Evolutionary conservation across 2,113 vertebrate species (phyloP).

Genomic region (Nycticorax nycticorax): DNA sequence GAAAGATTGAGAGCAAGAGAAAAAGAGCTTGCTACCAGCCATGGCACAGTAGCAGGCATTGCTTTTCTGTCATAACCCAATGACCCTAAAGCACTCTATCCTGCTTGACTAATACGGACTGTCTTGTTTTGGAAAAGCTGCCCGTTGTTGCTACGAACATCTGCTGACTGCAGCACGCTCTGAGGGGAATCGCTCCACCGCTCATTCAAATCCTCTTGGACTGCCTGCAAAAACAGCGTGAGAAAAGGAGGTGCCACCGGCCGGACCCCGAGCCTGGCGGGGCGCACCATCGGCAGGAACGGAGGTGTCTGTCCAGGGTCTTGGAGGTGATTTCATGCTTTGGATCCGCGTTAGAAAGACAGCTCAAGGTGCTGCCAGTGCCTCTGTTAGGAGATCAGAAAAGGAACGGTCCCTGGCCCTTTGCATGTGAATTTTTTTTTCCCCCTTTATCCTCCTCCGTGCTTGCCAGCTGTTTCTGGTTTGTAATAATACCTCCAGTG

Average conservation of each 20-base stretch:
- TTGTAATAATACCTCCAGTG: constrained; percentile 33
- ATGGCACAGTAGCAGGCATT: neutral
- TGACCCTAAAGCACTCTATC: neutral
- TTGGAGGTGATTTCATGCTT: neutral
- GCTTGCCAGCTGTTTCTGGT: constrained; percentile 48
- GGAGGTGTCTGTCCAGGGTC: neutral
- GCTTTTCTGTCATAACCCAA: neutral
- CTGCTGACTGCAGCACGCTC: neutral
- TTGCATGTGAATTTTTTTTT: neutral
- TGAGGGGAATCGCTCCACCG: neutral
- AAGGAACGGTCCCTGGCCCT: neutral
- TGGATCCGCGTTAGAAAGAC: neutral
- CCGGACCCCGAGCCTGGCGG: neutral
- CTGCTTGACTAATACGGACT: neutral
- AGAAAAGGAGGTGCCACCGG: neutral
- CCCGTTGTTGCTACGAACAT: neutral
- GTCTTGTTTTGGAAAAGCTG: neutral
- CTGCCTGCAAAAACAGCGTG: neutral
- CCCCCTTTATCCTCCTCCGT: neutral
- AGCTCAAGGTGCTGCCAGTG: neutral
- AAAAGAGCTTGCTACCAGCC: neutral
- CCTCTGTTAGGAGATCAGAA: neutral
- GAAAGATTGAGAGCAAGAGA: neutral
- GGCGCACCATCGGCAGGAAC: neutral
- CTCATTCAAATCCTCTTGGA: neutral